These are phyloP conservation scores for Labeo catla DNA, from an alignment of 2,113 vertebrate species.

Conservation along the genomic window DNA sequence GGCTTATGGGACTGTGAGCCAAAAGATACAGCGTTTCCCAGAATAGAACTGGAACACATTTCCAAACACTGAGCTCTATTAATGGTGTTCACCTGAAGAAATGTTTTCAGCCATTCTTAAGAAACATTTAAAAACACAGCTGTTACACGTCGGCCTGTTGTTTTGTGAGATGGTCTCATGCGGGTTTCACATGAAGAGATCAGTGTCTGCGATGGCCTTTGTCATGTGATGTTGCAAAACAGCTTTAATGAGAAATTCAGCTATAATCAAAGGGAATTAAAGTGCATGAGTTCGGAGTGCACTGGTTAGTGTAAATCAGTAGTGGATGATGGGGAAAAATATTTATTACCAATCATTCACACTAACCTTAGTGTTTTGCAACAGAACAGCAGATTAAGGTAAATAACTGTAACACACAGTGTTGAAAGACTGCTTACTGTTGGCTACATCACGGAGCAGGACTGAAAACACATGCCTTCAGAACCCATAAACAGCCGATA, in stretches of 20 bases:
- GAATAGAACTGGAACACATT: conserved; percentile 1
- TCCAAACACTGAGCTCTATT: conserved; percentile 16
- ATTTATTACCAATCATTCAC: neutral
- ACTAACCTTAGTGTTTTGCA: neutral
- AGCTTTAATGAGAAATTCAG: neutral
- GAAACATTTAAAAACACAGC: neutral
- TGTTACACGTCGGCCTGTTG: neutral
- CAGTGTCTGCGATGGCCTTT: neutral
- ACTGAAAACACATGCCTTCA: neutral
- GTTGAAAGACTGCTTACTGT: neutral
- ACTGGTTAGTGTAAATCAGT: neutral
- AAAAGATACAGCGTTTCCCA: neutral
- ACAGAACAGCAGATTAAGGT: neutral
- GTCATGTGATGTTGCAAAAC: neutral
- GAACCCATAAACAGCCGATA: neutral
- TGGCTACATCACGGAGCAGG: neutral
- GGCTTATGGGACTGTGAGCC: neutral
- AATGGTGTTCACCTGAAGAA: neutral
- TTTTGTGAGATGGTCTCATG: neutral
- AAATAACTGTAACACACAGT: neutral
- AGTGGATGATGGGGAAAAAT: neutral
- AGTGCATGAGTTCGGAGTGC: neutral
- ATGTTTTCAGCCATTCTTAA: neutral
- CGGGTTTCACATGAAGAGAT: neutral
- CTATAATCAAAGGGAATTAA: neutral